Evolutionary conservation across 2,888 invertebrate species (phyloP), one percentile per base, ranked within the genome.

Genomic region (Sesia bembeciformis): DNA sequence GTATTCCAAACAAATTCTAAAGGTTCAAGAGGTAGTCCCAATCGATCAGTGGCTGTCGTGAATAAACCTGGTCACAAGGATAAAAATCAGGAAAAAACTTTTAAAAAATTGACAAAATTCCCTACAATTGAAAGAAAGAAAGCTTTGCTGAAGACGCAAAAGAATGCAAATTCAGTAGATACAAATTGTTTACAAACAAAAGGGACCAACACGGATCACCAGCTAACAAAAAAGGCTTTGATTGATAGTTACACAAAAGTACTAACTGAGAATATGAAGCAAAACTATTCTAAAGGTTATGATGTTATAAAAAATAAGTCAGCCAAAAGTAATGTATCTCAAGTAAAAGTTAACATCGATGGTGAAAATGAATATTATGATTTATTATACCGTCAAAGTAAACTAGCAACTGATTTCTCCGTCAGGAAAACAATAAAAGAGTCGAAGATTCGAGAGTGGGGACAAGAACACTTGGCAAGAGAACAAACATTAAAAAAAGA

Each of bases 271-370:
- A 40, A 40, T 8, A 40, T n/a, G 6, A 52, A 52, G 58, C 60
- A 60, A 56, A 62, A 60, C 46, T 58, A 64, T 50, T 52, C 53
- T 3, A 60, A 57, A 54, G 61, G 53, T n/a, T 58, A 59, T 40
- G 39, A 58, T 23, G 56, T 59, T 42, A 59, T 5, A 50, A 39
- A 50, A 8, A 39, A 8, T 23, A 50, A 23, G 38, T 38, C 58
- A 5, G 60, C 68, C 3, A 69, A 60, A 57, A 64, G 60, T 41
- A 60, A 65, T 42, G 63, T 66, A 43, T 83, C 86, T 5, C 77
- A 71, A 60, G 67, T 83, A 5, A 70, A 77, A 8, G 64, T 84
- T 40, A 78, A 81, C 59, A 81, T 85, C 55, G 76, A 84, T 6
- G 74, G 71, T 52, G 76, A 78, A 8, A 74, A 71, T 39, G 83